Evolutionary conservation across 2,888 invertebrate genomes (phyloP).

Genomic region (Lobophora halterata): DNA sequence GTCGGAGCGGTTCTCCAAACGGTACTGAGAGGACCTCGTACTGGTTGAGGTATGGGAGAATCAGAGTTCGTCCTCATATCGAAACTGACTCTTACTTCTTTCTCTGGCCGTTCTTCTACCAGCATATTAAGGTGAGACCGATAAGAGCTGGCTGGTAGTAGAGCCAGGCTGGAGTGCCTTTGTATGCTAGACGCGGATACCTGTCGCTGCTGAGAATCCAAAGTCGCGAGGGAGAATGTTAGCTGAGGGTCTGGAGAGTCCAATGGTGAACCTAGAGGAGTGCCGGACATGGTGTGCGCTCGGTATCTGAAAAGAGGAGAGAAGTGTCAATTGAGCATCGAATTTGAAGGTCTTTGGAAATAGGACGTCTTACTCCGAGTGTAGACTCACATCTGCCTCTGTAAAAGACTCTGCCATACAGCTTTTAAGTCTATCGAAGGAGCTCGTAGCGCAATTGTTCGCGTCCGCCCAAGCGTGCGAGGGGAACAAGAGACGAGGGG

Average conservation of each 20-base stretch:
- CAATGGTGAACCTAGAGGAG: conserved; percentile 90
- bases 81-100: conserved; percentile 73
- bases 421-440: conserved; percentile 92
- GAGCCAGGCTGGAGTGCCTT: conserved; percentile 70
- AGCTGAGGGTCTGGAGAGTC: conserved; percentile 88
- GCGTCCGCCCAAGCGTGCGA: conserved; percentile 84
- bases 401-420: conserved; percentile 93
- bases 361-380: too few relatives aligned
- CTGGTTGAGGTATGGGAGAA: conserved; percentile 59
- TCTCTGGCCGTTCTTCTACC: conserved; percentile 70
- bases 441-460: conserved; percentile 87
- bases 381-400: conserved; percentile 92
- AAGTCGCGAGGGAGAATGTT: conserved; percentile 83
- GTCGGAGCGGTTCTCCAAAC: conserved; percentile 77
- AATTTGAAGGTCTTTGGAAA: too few relatives aligned
- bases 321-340: not conserved
- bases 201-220: conserved; percentile 82
- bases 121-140: conserved; percentile 75
- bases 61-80: conserved; percentile 63
- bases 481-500: conserved; percentile 88
- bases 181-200: conserved; percentile 81
- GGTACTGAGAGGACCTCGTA: conserved; percentile 67
- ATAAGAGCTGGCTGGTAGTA: conserved; percentile 74
- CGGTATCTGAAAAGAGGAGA: conserved; percentile 83
- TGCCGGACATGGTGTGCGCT: conserved; percentile 90